phyloP scores from a whole-genome alignment of 2,797 vertebrate species.

The Natrix natrix region DNA sequence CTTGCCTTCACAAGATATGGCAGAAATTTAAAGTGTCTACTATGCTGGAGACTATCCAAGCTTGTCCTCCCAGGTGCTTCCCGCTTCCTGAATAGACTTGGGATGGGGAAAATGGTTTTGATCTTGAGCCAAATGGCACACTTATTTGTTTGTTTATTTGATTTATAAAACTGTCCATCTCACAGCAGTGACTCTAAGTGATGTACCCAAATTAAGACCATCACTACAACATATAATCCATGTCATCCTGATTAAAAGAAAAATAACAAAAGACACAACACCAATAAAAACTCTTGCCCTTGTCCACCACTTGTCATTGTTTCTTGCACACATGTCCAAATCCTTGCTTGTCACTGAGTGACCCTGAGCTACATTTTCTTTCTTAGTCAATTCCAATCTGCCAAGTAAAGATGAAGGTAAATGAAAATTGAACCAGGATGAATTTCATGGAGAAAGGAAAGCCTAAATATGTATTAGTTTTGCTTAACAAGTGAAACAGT shows the following conservation, averaged over 20 bases:
- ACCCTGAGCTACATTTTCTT: neutral
- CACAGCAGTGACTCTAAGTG: neutral
- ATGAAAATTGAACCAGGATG: neutral
- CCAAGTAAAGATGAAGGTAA: neutral
- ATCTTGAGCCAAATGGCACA: neutral
- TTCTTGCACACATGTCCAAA: neutral
- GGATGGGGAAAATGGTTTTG: neutral
- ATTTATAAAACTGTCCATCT: neutral
- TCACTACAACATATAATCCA: neutral
- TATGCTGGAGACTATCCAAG: neutral
- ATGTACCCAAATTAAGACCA: neutral
- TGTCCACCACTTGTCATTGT: neutral
- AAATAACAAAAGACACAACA: neutral
- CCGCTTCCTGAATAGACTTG: neutral
- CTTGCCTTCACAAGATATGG: neutral
- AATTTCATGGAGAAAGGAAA: neutral
- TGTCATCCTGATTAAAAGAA: neutral
- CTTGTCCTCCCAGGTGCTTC: neutral
- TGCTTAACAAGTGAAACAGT: neutral
- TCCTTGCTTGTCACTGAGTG: neutral
- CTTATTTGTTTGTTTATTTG: neutral
- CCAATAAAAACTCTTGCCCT: neutral
- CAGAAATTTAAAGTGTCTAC: neutral
- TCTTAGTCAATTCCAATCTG: neutral
- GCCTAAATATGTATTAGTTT: neutral